phyloP scores from a whole-genome alignment of 2,888 invertebrate species.

The Spilarctia lutea region DNA sequence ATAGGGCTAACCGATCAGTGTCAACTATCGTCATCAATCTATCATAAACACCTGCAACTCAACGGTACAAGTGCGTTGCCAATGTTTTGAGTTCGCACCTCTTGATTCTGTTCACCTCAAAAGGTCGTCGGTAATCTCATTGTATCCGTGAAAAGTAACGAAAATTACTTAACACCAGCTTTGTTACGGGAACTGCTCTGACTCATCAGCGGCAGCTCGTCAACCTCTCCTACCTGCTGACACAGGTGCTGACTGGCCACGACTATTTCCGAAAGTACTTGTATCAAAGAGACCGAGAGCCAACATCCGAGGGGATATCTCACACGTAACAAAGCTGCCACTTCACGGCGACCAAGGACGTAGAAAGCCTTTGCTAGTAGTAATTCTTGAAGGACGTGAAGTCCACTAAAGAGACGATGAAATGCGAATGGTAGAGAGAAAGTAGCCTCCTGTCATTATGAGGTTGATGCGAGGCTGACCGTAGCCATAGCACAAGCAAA shows the following conservation, averaged over 20 bases:
- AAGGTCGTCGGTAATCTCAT: neutral
- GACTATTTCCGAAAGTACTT: neutral
- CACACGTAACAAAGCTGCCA: too few species aligned
- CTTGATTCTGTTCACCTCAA: neutral
- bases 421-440: neutral
- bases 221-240: too few species aligned
- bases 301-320: too few species aligned
- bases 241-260: neutral
- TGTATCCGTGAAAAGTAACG: neutral
- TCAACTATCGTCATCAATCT: neutral
- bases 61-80: neutral
- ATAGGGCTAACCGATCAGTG: neutral
- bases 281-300: too few species aligned
- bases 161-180: neutral
- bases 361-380: too few species aligned
- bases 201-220: neutral
- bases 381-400: neutral
- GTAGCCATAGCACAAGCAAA: neutral
- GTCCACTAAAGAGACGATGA: neutral
- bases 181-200: neutral
- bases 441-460: neutral
- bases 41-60: neutral
- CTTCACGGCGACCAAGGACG: too few species aligned
- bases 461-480: neutral
- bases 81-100: neutral